These are phyloP conservation scores for Drosophila santomea DNA, from an alignment of 1,140 invertebrate genomes.

Conservation along the genomic window DNA sequence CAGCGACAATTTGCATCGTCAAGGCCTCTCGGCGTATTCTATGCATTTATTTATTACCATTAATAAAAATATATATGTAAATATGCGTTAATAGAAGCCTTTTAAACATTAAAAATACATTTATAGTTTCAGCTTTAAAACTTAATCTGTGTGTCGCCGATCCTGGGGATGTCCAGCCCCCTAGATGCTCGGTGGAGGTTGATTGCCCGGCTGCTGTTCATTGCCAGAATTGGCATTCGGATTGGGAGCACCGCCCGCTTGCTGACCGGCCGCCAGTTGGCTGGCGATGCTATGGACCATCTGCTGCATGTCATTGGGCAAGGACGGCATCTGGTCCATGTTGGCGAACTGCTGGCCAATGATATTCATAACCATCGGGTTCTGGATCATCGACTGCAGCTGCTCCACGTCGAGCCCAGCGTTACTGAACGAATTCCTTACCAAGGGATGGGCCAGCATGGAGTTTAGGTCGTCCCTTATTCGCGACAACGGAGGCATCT, in stretches of 20 bases:
- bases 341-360: slow-evolving; percentile 63
- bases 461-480: slow-evolving; percentile 68
- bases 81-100: slow-evolving; percentile 58
- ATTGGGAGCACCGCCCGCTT: slow-evolving; percentile 13
- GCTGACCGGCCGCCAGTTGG: slow-evolving; percentile 60
- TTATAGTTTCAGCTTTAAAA: slow-evolving; percentile 43
- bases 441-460: slow-evolving; percentile 68
- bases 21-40: slow-evolving; percentile 3
- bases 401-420: slow-evolving; percentile 76
- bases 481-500: slow-evolving; percentile 56
- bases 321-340: slow-evolving; percentile 33
- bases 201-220: slow-evolving; percentile 61
- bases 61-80: slow-evolving; percentile 75
- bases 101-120: slow-evolving; percentile 58
- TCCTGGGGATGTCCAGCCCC: not conserved
- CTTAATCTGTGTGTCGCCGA: slow-evolving; percentile 3
- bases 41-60: slow-evolving; percentile 63
- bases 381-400: slow-evolving; percentile 72
- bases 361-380: slow-evolving; percentile 74
- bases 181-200: slow-evolving; percentile 64
- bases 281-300: slow-evolving; percentile 70
- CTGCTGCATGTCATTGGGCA: slow-evolving; percentile 76
- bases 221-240: slow-evolving; percentile 22
- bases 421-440: slow-evolving; percentile 73
- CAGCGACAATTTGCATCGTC: not conserved